Evolutionary conservation across 1,140 invertebrate genomes (phyloP).

Genomic region (Neodiprion virginianus): DNA sequence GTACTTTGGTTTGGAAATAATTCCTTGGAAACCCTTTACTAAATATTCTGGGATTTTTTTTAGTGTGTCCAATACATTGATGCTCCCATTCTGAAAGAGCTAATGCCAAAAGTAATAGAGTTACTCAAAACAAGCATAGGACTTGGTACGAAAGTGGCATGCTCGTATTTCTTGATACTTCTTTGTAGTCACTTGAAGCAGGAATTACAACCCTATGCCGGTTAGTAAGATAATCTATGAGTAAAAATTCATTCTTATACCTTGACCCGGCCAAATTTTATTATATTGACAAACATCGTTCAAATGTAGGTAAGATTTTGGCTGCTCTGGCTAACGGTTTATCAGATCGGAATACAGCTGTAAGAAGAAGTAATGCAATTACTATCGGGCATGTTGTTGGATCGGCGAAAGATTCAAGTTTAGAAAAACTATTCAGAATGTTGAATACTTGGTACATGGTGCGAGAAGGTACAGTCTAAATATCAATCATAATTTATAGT

Average conservation of each 20-base stretch:
- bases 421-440: constrained; percentile 85
- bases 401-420: constrained; percentile 84
- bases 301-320: constrained; percentile 76
- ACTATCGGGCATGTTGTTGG: constrained; percentile 87
- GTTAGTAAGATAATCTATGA: constrained; percentile 47
- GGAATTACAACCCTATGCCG: constrained; percentile 70
- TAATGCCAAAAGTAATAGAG: constrained; percentile 83
- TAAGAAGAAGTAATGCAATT: constrained; percentile 83
- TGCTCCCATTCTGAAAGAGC: constrained; percentile 74
- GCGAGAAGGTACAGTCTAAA: constrained; percentile 64
- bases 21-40: constrained; percentile 20
- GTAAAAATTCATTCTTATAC: constrained; percentile 4
- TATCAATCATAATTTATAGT: constrained; percentile 16
- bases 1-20: constrained; percentile 8
- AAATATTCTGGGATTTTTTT: constrained; percentile 39
- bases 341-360: constrained; percentile 80
- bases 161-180: constrained; percentile 83
- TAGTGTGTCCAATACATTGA: constrained; percentile 87
- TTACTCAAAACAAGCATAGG: constrained; percentile 81
- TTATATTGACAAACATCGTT: constrained; percentile 11
- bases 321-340: constrained; percentile 78
- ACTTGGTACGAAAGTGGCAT: constrained; percentile 85
- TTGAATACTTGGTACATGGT: constrained; percentile 82
- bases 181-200: constrained; percentile 65
- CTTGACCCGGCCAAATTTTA: neutral